Base-by-base conservation (phyloP, 2,113 vertebrate genomes). In the Suncus etruscus region DNA sequence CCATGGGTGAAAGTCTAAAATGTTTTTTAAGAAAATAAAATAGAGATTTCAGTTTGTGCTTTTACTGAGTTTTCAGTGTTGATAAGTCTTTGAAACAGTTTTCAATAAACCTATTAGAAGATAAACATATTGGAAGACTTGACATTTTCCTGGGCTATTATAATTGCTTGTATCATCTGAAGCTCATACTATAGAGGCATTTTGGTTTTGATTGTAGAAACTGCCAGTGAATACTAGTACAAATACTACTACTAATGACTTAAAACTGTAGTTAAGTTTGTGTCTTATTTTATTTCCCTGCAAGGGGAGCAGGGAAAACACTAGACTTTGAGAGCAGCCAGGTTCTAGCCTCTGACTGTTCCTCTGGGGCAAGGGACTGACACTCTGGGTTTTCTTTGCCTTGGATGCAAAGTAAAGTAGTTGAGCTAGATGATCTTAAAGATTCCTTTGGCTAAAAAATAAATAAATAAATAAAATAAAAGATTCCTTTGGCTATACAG, bases 1-100 rank as follows among this genome's bases (percentile, higher is more conserved):
- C 70, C 94, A 54, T 94, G 86, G 95, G 54, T 90, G 94, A 91
- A 90, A 89, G 85, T 80, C 48, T 54, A 86, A 86, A 93, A 76
- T 91, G 11, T 9, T 31, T 89, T 87, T 93, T 86, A 85, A 81
- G 50, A 93, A 81, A 76, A 77, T 54, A 81, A 72, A 94, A 86
- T 94, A 72, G 48, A 74, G 51, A 54, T 90, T 95, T 93, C 48
- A 72, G 24, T 76, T 80, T 68, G 48, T 86, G 39, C 69, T 90
- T 83, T 92, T 91, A 22, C 72, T 83, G 69, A 87, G 68, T 88
- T 91, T 65, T 61, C 27, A 86, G 86, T 86, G 85, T 82, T 79
- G 74, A 70, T 79, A 90, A 82, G 51, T 94, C 70, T 96, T 89
- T 86, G 80, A 93, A 79, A 85, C 47, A 74, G 29, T 79, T 39